Evolutionary conservation across 2,797 vertebrate species (phyloP).

Genomic region (Alcedo quadribrachys): DNA sequence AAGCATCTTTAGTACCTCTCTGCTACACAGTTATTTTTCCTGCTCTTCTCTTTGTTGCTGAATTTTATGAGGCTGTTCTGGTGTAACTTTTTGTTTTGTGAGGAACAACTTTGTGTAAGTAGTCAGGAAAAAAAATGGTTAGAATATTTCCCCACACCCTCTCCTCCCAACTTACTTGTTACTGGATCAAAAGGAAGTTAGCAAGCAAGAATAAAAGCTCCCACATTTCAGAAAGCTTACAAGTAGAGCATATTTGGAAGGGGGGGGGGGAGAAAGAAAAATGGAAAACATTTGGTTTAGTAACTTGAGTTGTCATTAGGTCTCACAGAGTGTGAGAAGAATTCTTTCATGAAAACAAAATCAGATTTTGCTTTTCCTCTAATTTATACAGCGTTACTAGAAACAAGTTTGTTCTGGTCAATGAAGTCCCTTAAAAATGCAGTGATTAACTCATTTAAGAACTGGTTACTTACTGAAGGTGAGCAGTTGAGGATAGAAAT

Average conservation of each 20-base stretch:
- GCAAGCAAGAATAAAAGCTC: not conserved
- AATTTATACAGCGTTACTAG: not conserved
- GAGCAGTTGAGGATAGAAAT: not conserved
- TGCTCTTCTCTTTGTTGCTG: not conserved
- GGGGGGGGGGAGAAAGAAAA: too few species aligned
- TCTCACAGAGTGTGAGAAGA: not conserved
- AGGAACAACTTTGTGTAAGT: not conserved
- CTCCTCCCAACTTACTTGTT: not conserved
- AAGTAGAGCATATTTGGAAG: not conserved
- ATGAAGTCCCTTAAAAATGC: not conserved
- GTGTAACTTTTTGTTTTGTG: not conserved
- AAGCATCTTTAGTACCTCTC: not conserved
- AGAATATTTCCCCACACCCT: too few species aligned
- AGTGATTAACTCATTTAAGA: not conserved
- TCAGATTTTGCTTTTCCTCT: not conserved
- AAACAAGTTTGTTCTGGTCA: not conserved
- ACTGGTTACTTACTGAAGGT: not conserved
- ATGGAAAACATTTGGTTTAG: not conserved
- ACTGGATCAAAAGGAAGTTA: not conserved
- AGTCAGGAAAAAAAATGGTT: not conserved
- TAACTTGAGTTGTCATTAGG: not conserved
- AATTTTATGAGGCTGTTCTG: not conserved
- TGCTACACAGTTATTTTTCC: not conserved
- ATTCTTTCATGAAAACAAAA: not conserved
- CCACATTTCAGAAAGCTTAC: not conserved